Evolutionary conservation across 2,888 invertebrate genomes (phyloP).

Genomic region (Mythimna impura): DNA sequence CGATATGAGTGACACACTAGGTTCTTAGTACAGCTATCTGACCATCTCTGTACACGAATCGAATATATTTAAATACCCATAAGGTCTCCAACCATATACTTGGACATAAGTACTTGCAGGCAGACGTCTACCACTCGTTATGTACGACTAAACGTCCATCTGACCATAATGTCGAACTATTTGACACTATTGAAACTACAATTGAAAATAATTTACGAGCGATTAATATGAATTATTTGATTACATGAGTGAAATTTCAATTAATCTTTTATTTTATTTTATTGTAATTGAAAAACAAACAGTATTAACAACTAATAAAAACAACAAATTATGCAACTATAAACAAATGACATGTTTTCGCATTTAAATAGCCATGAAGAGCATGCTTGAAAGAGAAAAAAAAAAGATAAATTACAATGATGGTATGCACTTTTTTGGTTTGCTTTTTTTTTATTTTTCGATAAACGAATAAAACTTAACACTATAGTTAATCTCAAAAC

Average conservation of each 20-base stretch:
- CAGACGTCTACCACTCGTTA: slow-evolving; percentile 5
- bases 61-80: slow-evolving; percentile 52
- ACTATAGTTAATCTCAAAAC: too few relatives aligned
- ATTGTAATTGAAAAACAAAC: too few relatives aligned
- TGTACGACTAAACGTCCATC: slow-evolving; percentile 29
- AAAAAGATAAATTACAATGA: too few relatives aligned
- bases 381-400: too few relatives aligned
- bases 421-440: too few relatives aligned
- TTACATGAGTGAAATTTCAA: not conserved
- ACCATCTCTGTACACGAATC: slow-evolving; percentile 36
- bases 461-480: too few relatives aligned
- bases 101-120: not conserved
- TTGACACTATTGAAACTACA: slow-evolving; percentile 8
- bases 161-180: slow-evolving; percentile 24
- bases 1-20: slow-evolving; percentile 35
- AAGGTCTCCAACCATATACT: slow-evolving; percentile 35
- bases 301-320: too few relatives aligned
- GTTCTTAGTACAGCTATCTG: slow-evolving; percentile 27
- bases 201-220: slow-evolving; percentile 46
- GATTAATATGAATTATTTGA: slow-evolving; percentile 20
- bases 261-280: not conserved
- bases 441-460: too few relatives aligned
- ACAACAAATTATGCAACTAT: too few relatives aligned
- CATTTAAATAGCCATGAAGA: too few relatives aligned
- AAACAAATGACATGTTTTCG: too few relatives aligned